phyloP scores from a whole-genome alignment of 1,140 invertebrate genomes.

The Panagrolaimus sp. region DNA sequence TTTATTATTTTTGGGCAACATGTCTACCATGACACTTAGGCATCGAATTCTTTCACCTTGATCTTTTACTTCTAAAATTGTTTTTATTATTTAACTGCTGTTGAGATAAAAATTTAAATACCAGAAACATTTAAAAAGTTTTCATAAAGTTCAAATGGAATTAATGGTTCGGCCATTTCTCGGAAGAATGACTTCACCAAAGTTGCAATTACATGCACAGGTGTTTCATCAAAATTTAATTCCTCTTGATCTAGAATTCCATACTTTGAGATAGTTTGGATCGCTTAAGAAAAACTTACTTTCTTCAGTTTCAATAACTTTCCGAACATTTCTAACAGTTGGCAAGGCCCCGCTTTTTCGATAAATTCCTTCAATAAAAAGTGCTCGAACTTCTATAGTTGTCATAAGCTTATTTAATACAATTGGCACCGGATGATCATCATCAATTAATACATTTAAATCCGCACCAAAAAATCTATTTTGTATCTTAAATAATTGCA shows the following conservation, averaged over 20 bases:
- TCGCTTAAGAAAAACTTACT: slow-evolving; percentile 16
- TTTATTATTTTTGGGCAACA: slow-evolving; percentile 80
- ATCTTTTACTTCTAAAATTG: slow-evolving; percentile 68
- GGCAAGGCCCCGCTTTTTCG: slow-evolving; percentile 71
- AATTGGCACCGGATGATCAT: slow-evolving; percentile 70
- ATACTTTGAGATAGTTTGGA: neutral
- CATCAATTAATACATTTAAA: slow-evolving; percentile 66
- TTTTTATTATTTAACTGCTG: slow-evolving; percentile 22
- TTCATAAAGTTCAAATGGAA: slow-evolving; percentile 87
- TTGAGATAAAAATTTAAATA: slow-evolving; percentile 64
- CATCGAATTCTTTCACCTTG: slow-evolving; percentile 74
- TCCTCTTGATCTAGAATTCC: slow-evolving; percentile 63
- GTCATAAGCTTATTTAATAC: slow-evolving; percentile 79
- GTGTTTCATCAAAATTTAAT: slow-evolving; percentile 63
- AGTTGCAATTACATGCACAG: slow-evolving; percentile 80
- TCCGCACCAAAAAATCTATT: slow-evolving; percentile 71
- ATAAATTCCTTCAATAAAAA: slow-evolving; percentile 87
- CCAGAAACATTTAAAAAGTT: slow-evolving; percentile 71
- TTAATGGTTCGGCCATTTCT: slow-evolving; percentile 82
- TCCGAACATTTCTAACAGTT: slow-evolving; percentile 37
- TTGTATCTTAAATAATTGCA: slow-evolving; percentile 22
- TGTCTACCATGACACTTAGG: slow-evolving; percentile 77
- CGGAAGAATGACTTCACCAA: slow-evolving; percentile 85
- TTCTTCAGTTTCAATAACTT: slow-evolving; percentile 43
- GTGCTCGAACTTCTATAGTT: slow-evolving; percentile 76